Evolutionary conservation across 2,797 vertebrate genomes (phyloP).

Genomic region (Catamblyrhynchus diadema): DNA sequence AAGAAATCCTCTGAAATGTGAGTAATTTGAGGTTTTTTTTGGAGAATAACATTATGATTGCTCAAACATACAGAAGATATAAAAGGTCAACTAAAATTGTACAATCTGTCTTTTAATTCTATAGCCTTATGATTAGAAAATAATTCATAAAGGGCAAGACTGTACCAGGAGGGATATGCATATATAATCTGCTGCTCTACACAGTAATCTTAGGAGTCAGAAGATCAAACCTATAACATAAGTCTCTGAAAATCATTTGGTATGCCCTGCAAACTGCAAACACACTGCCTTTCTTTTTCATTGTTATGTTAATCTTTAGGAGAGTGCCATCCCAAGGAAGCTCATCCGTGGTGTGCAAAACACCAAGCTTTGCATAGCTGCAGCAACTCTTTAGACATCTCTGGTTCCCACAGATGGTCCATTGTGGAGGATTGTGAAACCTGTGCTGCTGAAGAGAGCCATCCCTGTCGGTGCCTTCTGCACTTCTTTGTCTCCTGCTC

Average conservation of each 20-base stretch:
- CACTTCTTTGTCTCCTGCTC: not conserved
- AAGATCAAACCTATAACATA: not conserved
- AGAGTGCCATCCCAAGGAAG: not conserved
- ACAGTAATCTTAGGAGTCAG: not conserved
- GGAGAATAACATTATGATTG: not conserved
- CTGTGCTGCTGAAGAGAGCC: not conserved
- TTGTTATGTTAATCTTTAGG: not conserved
- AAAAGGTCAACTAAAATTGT: not conserved
- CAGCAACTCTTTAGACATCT: not conserved
- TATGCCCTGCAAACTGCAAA: accelerated
- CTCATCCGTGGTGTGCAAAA: not conserved
- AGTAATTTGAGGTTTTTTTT: not conserved
- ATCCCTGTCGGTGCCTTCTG: accelerated
- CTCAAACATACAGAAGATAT: not conserved
- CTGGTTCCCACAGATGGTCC: not conserved
- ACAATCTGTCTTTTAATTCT: not conserved
- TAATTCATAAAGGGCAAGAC: not conserved
- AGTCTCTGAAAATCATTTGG: not conserved
- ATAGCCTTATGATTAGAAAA: not conserved
- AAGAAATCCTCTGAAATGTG: not conserved
- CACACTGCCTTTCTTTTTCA: not conserved
- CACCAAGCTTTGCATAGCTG: not conserved
- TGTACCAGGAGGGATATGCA: not conserved
- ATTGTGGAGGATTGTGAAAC: not conserved
- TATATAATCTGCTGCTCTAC: not conserved